Conservation (phyloP, 1,140 invertebrate species). For the Drosophila azteca region DNA sequence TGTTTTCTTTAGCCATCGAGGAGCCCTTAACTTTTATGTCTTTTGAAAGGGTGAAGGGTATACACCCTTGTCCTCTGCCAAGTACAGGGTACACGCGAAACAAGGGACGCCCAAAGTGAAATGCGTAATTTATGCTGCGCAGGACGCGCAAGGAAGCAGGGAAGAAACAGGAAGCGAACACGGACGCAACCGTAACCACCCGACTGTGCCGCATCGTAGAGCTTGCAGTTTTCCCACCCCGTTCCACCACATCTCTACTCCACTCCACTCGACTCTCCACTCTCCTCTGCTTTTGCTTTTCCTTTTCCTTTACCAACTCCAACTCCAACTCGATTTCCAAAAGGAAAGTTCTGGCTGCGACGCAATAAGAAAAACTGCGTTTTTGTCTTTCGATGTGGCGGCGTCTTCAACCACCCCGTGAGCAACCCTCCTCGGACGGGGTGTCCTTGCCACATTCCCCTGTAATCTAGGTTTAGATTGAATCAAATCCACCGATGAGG, state of each 20-base stretch:
- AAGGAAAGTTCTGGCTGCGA: conserved; percentile 56
- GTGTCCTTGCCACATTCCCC: conserved; percentile 20
- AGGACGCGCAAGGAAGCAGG: conserved; percentile 52
- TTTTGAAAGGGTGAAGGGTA: no score
- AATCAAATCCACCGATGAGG: conserved; percentile 42
- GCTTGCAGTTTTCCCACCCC: conserved; percentile 69
- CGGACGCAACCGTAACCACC: conserved; percentile 40
- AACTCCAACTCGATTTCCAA: conserved; percentile 31
- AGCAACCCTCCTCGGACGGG: conserved; percentile 57
- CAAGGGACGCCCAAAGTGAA: conserved; percentile 56
- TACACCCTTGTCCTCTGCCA: conserved; percentile 16
- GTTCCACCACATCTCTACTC: no score
- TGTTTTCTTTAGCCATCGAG: no score
- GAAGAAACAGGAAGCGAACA: conserved; percentile 12
- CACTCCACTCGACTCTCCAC: no score
- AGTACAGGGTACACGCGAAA: conserved; percentile 15
- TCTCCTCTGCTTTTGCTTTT: no score
- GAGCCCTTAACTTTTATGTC: no score
- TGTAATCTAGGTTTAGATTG: conserved; percentile 61
- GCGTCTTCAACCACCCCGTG: conserved; percentile 38
- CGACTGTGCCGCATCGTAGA: conserved; percentile 43
- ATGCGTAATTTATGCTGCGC: conserved; percentile 81
- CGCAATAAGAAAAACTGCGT: conserved; percentile 76
- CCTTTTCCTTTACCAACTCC: conserved; percentile 8
- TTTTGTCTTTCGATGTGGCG: conserved; percentile 35